These are phyloP conservation scores for Loriculus beryllinus DNA, from an alignment of 2,797 vertebrate genomes.

Conservation along the genomic window DNA sequence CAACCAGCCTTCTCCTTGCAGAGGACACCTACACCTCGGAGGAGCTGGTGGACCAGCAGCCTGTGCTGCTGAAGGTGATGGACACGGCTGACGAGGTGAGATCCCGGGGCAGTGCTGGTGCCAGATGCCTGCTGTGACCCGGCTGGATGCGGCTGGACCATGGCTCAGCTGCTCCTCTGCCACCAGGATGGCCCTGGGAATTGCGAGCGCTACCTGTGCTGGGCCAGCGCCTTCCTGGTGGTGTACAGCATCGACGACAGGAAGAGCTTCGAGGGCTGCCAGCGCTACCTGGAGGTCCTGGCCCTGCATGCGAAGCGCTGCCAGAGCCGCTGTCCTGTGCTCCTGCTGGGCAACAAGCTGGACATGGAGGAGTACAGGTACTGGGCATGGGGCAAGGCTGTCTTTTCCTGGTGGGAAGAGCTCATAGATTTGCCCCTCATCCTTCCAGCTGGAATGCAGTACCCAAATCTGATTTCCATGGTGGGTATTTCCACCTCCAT, in stretches of 20 bases:
- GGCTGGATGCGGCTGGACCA: not conserved
- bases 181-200: slow-evolving; percentile 83
- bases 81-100: slow-evolving; percentile 91
- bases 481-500: not conserved
- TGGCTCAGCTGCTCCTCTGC: not conserved
- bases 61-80: slow-evolving; percentile 88
- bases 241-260: slow-evolving; percentile 88
- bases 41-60: slow-evolving; percentile 89
- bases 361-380: slow-evolving; percentile 95
- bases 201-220: slow-evolving; percentile 87
- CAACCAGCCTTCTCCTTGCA: slow-evolving; percentile 59
- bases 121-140: fast-evolving
- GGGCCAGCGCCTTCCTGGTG: slow-evolving; percentile 88
- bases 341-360: slow-evolving; percentile 91
- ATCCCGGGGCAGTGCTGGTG: fast-evolving
- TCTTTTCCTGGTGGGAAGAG: not conserved
- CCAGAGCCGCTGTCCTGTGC: slow-evolving; percentile 75
- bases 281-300: slow-evolving; percentile 83
- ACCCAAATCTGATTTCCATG: not conserved
- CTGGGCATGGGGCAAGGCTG: fast-evolving
- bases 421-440: not conserved
- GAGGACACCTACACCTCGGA: slow-evolving; percentile 90
- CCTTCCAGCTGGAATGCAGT: not conserved
- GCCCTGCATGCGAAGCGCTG: slow-evolving; percentile 76
- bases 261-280: slow-evolving; percentile 84